Base-by-base conservation (phyloP, 2,113 vertebrate species). In the Potamarius usumacintae region DNA sequence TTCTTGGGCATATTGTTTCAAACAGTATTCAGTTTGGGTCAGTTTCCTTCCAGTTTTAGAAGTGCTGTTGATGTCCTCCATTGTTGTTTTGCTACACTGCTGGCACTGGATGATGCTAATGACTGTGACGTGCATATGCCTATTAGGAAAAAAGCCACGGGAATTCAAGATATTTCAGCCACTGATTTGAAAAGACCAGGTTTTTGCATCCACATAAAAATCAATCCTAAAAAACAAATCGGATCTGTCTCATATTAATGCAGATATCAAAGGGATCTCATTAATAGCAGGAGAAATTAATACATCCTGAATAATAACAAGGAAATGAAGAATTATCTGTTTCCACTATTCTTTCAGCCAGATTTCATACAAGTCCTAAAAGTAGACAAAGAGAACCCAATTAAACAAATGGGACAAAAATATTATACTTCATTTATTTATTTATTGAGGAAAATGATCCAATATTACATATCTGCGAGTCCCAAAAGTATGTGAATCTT, bases 341-440 rank as follows among this genome's bases (percentile, higher is more conserved):
- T 78, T 89, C 92, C 90, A 89, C 90, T 85, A 67, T 63, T 86
- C 85, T 89, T 89, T 90, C 90, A 86, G 17, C 58, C 87, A 91
- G 78, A 84, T 83, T 90, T 12, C 12, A 88, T 82, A 87, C 89
- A 92, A 88, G 42, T 42, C 42, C 42, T 42, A 42, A 42, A 42
- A 42, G 42, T 4, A 42, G 42, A 42, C 42, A 42, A 42, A 4
- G 42, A 4, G 42, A 42, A 42, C 4, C 42, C 42, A 42, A 42
- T 42, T 42, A 42, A 42, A 42, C 42, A 42, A 42, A 42, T 42
- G 42, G 42, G 4, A 42, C 42, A 42, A 42, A 42, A 42, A 42
- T 42, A 42, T 42, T 4, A 42, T 42, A 42, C 42, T 42, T 42
- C 42, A 42, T 42, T 42, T 42, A 42, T 42, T 4, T 42, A 42